phyloP scores from a whole-genome alignment of 2,113 vertebrate species.

The Tragelaphus scriptus region DNA sequence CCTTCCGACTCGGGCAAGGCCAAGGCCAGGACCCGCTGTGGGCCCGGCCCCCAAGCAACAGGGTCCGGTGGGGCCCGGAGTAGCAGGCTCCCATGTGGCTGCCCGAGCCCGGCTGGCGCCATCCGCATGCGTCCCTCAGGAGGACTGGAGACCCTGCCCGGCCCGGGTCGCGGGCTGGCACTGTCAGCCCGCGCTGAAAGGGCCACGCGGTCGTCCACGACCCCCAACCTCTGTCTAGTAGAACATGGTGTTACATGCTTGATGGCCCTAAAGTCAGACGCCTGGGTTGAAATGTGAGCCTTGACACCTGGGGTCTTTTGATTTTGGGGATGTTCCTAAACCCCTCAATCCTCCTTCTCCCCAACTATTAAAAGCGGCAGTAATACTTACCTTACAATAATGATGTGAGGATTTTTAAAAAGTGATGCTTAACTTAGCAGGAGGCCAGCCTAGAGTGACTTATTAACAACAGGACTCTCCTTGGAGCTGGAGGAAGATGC shows the following conservation, averaged over 20 bases:
- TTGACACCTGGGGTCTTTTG: not conserved
- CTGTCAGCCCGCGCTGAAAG: not conserved
- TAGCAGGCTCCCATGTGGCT: not conserved
- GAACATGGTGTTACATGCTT: not conserved
- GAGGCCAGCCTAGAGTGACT: not conserved
- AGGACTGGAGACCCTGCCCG: not conserved
- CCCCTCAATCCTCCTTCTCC: not conserved
- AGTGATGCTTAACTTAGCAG: constrained; percentile 12
- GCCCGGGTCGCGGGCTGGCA: not conserved
- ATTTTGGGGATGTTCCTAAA: not conserved
- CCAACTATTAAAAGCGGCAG: not conserved
- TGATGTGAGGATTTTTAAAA: not conserved
- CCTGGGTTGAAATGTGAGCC: not conserved
- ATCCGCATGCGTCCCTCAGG: not conserved
- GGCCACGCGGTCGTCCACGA: not conserved
- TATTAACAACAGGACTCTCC: not conserved
- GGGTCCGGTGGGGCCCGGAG: not conserved
- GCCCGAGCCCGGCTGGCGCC: not conserved
- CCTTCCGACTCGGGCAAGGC: not conserved
- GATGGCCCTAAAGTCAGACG: not conserved
- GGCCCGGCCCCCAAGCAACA: not conserved
- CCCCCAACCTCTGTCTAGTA: not conserved
- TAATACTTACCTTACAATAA: not conserved
- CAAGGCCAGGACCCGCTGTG: not conserved
- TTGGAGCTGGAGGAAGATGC: not conserved